Evolutionary conservation across 2,797 vertebrate genomes (phyloP).

Genomic region (Oophaga sylvatica): DNA sequence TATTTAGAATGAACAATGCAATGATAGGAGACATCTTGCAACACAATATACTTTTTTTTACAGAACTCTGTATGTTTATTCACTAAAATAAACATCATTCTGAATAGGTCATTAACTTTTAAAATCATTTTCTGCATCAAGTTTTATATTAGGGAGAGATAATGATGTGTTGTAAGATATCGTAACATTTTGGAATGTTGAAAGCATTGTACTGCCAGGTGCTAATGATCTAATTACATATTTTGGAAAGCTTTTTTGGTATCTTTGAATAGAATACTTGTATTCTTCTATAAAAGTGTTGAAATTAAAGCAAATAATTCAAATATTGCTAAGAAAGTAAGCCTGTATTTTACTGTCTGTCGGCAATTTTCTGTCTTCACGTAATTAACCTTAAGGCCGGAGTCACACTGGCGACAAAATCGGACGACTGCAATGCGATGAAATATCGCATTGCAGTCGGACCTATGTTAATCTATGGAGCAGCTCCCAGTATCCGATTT

Average conservation of each 20-base stretch:
- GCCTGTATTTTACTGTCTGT: neutral
- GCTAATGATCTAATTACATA: conserved; percentile 28
- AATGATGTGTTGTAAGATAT: conserved; percentile 35
- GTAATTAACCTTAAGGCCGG: too few relatives aligned
- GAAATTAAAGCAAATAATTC: neutral
- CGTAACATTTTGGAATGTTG: conserved; percentile 13
- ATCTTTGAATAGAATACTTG: neutral
- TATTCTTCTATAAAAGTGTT: neutral
- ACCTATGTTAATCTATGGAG: too few relatives aligned
- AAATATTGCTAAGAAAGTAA: neutral
- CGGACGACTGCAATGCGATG: too few relatives aligned
- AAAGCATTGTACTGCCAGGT: conserved; percentile 13
- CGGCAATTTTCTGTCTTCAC: too few relatives aligned
- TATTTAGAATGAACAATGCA: neutral
- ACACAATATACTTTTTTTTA: neutral
- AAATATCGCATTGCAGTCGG: too few relatives aligned
- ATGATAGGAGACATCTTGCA: neutral
- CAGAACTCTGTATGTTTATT: neutral
- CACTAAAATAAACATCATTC: conserved; percentile 29
- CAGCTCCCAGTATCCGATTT: too few relatives aligned
- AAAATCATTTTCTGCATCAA: conserved; percentile 1
- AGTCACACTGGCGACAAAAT: too few relatives aligned
- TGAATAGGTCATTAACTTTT: conserved; percentile 26
- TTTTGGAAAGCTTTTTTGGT: conserved; percentile 18
- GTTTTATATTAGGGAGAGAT: conserved; percentile 28